Percentiles rank a stretch among this genome's conserved stretches.
Evolutionary conservation across 2,113 vertebrate genomes (phyloP).

Genomic region (Mustela lutreola): DNA sequence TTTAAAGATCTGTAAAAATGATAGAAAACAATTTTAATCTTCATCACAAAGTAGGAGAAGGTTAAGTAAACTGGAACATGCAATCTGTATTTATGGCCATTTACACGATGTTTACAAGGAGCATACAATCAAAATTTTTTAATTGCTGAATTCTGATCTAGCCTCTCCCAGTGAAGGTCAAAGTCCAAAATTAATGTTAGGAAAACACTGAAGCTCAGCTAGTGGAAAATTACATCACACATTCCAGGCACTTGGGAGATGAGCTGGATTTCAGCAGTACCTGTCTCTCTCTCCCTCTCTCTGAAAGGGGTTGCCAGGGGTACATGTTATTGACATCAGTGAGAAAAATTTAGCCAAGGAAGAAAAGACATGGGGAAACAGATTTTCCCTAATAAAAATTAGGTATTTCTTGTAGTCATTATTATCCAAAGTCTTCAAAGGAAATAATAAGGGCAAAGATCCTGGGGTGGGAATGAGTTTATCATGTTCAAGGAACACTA

Average conservation of each 20-base stretch:
- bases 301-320: not conserved
- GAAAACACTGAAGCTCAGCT: not conserved
- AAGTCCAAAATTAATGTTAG: slow-evolving; percentile 23
- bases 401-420: not conserved
- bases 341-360: not conserved
- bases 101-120: not conserved
- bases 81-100: not conserved
- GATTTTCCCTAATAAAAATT: not conserved
- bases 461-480: not conserved
- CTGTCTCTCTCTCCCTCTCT: not conserved
- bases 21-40: slow-evolving; percentile 10
- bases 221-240: not conserved
- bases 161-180: not conserved
- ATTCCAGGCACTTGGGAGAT: not conserved
- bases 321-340: not conserved
- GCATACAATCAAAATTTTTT: not conserved
- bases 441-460: not conserved
- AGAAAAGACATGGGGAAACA: slow-evolving; percentile 6
- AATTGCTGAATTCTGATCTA: not conserved
- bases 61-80: not conserved
- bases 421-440: not conserved
- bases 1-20: slow-evolving; percentile 9
- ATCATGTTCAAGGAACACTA: not conserved
- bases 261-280: not conserved
- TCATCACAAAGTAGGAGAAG: slow-evolving; percentile 30